Evolutionary conservation across 2,888 invertebrate genomes (phyloP), one percentile per base, ranked within the genome.

Genomic region (Dryococelus australis): DNA sequence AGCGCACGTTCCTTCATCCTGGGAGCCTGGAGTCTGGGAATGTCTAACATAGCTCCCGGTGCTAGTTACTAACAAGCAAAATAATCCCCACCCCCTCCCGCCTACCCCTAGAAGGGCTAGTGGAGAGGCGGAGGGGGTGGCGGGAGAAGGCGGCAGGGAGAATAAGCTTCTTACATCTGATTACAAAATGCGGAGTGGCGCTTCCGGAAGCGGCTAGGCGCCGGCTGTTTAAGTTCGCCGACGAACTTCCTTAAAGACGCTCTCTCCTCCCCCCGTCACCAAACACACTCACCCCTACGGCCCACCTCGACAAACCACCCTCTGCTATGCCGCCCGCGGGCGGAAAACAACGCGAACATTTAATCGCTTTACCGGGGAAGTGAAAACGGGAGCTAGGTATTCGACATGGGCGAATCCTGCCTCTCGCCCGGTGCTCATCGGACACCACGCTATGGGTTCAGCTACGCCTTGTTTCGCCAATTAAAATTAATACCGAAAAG

Each of bases 131-230:
- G 35, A 4, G 35, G 4, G 35, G 35, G 4, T 4, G 4, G 35
- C 35, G 35, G 2, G 4, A 35, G 65, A 65, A 24, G 65, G 65
- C 65, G 65, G 8, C 65, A 65, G 8, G 65, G 8, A n/a, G 65
- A 5, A 65, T 65, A 65, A 65, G 65, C 65, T 10, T 20, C 65
- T 65, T 65, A 65, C 65, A 65, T 65, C 65, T 65, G 65, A 65
- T 65, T 65, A 65, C 65, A 65, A 65, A 65, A 65, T 65, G n/a
- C 65, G 65, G 65, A 20, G 65, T n/a, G 65, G 65, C n/a, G 65
- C 65, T 65, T 65, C 65, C 20, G 65, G 47, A 47, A 47, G 47
- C 47, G 47, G 47, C 47, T 47, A 47, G 47, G 47, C 47, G 47
- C 47, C 47, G 47, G 47, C 47, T 47, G 47, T 47, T 47, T 47